Conservation (phyloP, 2,113 vertebrate genomes). For the Thunnus maccoyii region DNA sequence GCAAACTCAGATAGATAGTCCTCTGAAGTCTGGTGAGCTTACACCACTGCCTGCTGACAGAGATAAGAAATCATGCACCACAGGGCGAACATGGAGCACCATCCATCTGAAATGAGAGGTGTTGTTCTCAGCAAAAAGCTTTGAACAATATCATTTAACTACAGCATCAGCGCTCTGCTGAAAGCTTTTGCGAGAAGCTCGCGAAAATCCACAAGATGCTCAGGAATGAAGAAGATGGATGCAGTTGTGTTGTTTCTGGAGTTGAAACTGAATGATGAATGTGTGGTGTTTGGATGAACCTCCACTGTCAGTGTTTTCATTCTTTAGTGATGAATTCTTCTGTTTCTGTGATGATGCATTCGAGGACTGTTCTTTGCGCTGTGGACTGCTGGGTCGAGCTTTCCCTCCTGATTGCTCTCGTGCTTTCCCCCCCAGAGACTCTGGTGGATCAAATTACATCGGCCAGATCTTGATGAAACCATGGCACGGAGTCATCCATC, state of each 20-base stretch:
- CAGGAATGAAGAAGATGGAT: slow-evolving; percentile 6
- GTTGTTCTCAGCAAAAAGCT: slow-evolving; percentile 53
- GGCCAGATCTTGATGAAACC: slow-evolving; percentile 48
- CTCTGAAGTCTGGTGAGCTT: slow-evolving; percentile 42
- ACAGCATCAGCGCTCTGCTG: background rate
- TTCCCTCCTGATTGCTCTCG: slow-evolving; percentile 8
- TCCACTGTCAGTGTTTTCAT: slow-evolving; percentile 21
- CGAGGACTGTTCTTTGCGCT: background rate
- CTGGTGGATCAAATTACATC: slow-evolving; percentile 42
- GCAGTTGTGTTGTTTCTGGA: background rate
- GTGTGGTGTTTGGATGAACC: slow-evolving; percentile 12
- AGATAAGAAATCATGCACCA: slow-evolving; percentile 68
- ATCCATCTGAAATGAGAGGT: slow-evolving; percentile 59
- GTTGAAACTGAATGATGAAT: slow-evolving; percentile 6
- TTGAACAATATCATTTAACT: slow-evolving; percentile 45
- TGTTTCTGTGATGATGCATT: slow-evolving; percentile 24
- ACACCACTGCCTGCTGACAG: slow-evolving; percentile 45
- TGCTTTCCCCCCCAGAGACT: background rate
- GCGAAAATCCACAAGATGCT: slow-evolving; percentile 5
- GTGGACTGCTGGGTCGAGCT: background rate
- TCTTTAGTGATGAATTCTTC: slow-evolving; percentile 28
- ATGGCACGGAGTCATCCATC: slow-evolving; percentile 38
- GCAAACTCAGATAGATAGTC: slow-evolving; percentile 60
- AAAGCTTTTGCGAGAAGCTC: background rate
- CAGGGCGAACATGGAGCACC: slow-evolving; percentile 23